Evolutionary conservation across 2,797 vertebrate species (phyloP).

Genomic region (Jordanella pulchra): DNA sequence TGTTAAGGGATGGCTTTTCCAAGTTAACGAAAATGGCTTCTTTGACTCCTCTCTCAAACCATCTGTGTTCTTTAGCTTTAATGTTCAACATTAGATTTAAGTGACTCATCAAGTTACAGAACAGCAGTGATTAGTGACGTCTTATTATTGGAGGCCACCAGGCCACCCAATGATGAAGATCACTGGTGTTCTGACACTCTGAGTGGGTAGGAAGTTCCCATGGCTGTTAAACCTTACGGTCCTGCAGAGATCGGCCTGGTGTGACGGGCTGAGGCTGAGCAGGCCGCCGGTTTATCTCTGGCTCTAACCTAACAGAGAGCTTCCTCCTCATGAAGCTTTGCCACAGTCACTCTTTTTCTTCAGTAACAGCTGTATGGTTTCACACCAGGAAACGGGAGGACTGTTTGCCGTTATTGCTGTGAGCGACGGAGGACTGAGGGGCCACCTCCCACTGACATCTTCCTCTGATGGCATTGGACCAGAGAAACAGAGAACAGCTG

Average conservation of each 20-base stretch:
- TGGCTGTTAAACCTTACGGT: slow-evolving; percentile 60
- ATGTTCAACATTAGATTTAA: no score
- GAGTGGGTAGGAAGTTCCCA: slow-evolving; percentile 59
- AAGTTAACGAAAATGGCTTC: no score
- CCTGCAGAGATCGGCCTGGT: slow-evolving; percentile 33
- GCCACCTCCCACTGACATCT: background rate
- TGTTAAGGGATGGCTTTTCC: no score
- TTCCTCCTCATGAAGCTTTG: slow-evolving; percentile 6
- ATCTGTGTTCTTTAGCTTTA: no score
- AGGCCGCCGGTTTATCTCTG: slow-evolving; percentile 15
- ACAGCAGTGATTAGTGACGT: no score
- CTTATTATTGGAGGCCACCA: no score
- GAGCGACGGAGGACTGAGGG: background rate
- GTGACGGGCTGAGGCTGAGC: slow-evolving; percentile 24
- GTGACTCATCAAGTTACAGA: no score
- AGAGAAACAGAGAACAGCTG: background rate
- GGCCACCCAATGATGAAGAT: no score
- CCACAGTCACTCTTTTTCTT: background rate
- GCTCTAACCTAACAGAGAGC: background rate
- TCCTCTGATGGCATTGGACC: background rate
- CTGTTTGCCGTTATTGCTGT: background rate
- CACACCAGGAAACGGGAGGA: background rate
- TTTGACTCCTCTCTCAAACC: no score
- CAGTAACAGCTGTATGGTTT: background rate
- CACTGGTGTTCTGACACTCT: slow-evolving; percentile 21